Evolutionary conservation across 53 echinoderm and acorn worm genomes (phyloP).

Genomic region (Glandiceps talaboti): DNA sequence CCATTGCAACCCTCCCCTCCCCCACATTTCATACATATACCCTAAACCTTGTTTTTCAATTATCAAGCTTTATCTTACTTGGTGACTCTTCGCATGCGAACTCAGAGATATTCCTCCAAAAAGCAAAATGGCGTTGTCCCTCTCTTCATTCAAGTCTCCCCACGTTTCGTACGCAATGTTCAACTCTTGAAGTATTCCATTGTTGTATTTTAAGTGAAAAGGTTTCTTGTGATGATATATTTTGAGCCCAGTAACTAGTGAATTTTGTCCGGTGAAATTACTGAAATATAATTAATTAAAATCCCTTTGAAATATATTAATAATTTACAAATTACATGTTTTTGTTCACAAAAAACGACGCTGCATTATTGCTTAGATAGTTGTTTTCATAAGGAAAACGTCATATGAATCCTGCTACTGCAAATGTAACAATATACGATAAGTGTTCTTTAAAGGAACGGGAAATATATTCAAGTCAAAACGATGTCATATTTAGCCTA

Average conservation of each 20-base stretch:
- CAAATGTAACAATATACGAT: no score
- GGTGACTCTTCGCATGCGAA: constrained; percentile 70
- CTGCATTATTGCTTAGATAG: no score
- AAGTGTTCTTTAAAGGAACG: no score
- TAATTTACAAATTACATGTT: no score
- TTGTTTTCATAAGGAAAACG: no score
- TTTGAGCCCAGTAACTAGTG: constrained; percentile 65
- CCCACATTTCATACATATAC: no score
- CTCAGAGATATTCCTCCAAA: constrained; percentile 63
- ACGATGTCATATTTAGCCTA: no score
- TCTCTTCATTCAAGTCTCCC: constrained; percentile 74
- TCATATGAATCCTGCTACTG: no score
- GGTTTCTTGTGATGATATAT: constrained; percentile 43
- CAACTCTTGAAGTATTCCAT: constrained; percentile 52
- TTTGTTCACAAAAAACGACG: no score
- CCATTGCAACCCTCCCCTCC: no score
- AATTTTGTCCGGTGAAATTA: constrained; percentile 47
- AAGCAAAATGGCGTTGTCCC: constrained; percentile 60
- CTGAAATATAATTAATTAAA: neutral
- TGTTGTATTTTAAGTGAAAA: constrained; percentile 63
- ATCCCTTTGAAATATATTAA: no score
- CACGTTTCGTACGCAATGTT: constrained; percentile 87
- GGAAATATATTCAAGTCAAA: no score
- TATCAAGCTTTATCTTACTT: constrained; percentile 28
- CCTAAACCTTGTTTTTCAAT: neutral